These are phyloP conservation scores for Euthynnus affinis DNA, from an alignment of 2,797 vertebrate genomes.

Conservation along the genomic window DNA sequence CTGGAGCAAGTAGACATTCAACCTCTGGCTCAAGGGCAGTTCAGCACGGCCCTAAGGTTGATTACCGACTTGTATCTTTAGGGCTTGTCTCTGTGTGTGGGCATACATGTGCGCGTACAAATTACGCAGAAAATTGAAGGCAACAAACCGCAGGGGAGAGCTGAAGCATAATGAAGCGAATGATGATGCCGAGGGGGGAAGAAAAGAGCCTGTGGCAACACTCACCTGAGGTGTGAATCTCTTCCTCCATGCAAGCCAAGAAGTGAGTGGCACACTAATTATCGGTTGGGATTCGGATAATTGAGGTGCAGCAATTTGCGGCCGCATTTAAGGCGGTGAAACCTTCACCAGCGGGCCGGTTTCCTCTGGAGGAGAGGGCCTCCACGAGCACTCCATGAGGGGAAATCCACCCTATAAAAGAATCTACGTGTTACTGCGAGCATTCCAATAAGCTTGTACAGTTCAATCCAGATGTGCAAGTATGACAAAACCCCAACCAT, in stretches of 20 bases:
- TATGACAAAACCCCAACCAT: conserved; percentile 22
- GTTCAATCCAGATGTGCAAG: conserved; percentile 56
- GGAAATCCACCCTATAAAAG: conserved; percentile 68
- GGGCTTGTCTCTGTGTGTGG: conserved; percentile 42
- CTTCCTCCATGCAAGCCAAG: conserved; percentile 1
- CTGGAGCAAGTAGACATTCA: conserved; percentile 14
- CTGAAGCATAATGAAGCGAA: conserved; percentile 10
- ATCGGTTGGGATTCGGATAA: conserved; percentile 55
- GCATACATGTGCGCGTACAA: neutral
- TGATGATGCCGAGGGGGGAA: neutral
- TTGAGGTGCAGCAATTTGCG: conserved; percentile 59
- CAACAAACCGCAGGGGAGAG: conserved; percentile 33
- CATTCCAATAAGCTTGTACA: conserved; percentile 17
- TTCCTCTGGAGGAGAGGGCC: conserved; percentile 47
- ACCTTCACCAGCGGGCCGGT: conserved; percentile 40
- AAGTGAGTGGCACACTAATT: conserved; percentile 59
- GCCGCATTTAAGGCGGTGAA: conserved; percentile 48
- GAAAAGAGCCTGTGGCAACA: conserved; percentile 16
- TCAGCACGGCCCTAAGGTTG: conserved; percentile 1
- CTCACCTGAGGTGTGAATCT: conserved; percentile 55
- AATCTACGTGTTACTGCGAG: conserved; percentile 43
- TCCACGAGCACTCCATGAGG: conserved; percentile 41
- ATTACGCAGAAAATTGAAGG: conserved; percentile 25
- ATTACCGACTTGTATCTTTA: neutral
- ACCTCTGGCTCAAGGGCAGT: conserved; percentile 19